Conservation (phyloP, 30 jellyfish, hydroid and myxozoan genomes). For the Hydractinia symbiolongicarpus region DNA sequence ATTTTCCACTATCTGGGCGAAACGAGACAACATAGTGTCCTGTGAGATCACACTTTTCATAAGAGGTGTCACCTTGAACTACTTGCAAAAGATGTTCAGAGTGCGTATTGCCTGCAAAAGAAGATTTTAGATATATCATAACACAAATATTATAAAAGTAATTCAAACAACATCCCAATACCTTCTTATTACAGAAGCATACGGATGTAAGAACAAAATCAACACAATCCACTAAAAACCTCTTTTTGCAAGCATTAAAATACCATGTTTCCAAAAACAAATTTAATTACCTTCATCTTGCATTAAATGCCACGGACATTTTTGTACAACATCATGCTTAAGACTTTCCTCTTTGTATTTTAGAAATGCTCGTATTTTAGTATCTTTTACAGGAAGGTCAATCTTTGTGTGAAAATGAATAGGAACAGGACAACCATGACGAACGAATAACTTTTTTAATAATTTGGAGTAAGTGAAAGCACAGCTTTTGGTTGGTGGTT, state of each 20-base stretch:
- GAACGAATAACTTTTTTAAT: neutral
- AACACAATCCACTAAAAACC: neutral
- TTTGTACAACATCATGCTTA: neutral
- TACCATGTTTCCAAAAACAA: neutral
- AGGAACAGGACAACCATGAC: neutral
- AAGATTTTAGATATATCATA: too few species aligned
- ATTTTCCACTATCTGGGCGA: neutral
- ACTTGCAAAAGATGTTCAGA: neutral
- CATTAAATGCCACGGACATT: neutral
- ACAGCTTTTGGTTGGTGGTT: constrained; percentile 1
- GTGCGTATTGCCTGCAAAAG: neutral
- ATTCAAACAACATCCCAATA: too few species aligned
- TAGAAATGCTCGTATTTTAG: neutral
- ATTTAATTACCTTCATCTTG: neutral
- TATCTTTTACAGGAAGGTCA: neutral
- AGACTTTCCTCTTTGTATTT: neutral
- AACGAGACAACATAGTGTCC: neutral
- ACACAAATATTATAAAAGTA: too few species aligned
- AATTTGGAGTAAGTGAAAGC: neutral
- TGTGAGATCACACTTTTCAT: neutral
- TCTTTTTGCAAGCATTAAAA: neutral
- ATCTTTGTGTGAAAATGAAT: neutral
- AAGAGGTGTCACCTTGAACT: neutral
- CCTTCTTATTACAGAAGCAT: too few species aligned
- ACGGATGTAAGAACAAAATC: neutral